Evolutionary conservation across 2,797 vertebrate genomes (phyloP), one percentile per base, ranked within the genome.

Genomic region (Pelobates cultripes): DNA sequence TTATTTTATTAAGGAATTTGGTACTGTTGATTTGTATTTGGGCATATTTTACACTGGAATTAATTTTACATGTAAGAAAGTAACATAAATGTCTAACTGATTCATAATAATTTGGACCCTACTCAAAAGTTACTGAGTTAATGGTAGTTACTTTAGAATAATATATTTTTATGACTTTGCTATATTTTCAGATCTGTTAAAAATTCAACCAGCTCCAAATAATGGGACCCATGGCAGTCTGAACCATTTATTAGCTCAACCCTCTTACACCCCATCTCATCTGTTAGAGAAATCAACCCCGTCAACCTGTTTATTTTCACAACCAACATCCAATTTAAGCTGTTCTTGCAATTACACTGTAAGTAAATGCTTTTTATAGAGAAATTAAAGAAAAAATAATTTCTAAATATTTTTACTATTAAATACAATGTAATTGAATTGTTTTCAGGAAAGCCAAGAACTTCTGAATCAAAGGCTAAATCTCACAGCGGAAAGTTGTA

Each of bases 151-250:
- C 15, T 64, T 28, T 28, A 3, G 42, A 68, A 0, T n/a, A 4
- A 51, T 57, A 43, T 40, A 13, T 53, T 44, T 78, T 43, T 28
- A 28, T 28, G 28, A 28, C 2, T 28, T 28, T 28, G 28, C 28
- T 28, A 28, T 28, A 70, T 78, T 88, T 85, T 78, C 85, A 99
- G 98, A 99, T 90, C 91, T 99, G 70, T 90, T 99, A 42, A 88
- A 0, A 12, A 93, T 99, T 81, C 73, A 87, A 28, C 96, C 97
- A 4, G 91, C 96, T 83, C 94, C 94, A 15, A 99, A 99, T 91
- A 99, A 99, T 2, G 98, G 98, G 51, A 97, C 96, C 4, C 96
- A 98, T 2, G 98, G 98, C 55, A 99, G 96, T 84, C 92, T 99
- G 85, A 99, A 99, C 88, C 96, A 98, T 85, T 94, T 99, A 76